Conservation (phyloP, 2,888 invertebrate species). For the Diogma glabrata region DNA sequence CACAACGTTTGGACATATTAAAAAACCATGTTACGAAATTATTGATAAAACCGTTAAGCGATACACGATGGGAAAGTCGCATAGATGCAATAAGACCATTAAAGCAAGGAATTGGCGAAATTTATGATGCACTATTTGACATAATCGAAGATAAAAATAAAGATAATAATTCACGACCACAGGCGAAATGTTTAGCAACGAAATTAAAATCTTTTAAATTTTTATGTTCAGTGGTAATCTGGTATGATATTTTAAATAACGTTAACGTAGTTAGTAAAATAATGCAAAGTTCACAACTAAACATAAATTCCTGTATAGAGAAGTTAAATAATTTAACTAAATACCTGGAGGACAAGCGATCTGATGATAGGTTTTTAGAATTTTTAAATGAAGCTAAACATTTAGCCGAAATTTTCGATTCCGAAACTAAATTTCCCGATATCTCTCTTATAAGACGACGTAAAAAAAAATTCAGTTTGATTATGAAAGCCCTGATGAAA, state of each 20-base stretch:
- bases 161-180: neutral
- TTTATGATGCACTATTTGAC: neutral
- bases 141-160: neutral
- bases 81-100: no score
- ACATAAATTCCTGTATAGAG: neutral
- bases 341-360: neutral
- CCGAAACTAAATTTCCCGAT: conserved; percentile 4
- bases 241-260: conserved; percentile 4
- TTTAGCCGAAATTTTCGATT: conserved; percentile 5
- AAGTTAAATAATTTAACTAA: neutral
- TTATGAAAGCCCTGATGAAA: no score
- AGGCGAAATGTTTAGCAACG: conserved; percentile 10
- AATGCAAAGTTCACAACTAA: neutral
- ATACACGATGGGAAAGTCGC: conserved; percentile 12
- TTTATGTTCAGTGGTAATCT: neutral
- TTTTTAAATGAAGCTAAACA: conserved; percentile 5
- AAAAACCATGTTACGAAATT: conserved; percentile 10
- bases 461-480: no score
- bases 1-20: conserved; percentile 18
- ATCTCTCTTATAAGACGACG: neutral
- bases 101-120: neutral
- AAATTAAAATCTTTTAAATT: conserved; percentile 10
- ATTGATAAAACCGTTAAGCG: conserved; percentile 11
- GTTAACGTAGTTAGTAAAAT: conserved; percentile 6
- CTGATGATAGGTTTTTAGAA: conserved; percentile 1